phyloP scores from a whole-genome alignment of 2,797 vertebrate species.

The Malurus splendens region DNA sequence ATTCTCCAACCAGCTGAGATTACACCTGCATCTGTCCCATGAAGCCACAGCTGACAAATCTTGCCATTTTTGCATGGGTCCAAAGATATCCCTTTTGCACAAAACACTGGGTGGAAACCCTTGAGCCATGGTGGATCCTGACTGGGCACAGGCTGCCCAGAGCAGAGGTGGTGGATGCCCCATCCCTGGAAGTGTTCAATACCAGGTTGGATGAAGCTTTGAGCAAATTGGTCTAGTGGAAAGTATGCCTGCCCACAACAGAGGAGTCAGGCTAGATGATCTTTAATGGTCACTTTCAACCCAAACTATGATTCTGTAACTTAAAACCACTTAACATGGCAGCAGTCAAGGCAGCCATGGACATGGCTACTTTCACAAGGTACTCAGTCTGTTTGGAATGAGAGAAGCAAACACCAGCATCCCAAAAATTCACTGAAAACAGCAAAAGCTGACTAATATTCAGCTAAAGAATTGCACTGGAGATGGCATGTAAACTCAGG shows the following conservation, averaged over 20 bases:
- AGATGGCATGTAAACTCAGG: background rate
- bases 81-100: background rate
- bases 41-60: background rate
- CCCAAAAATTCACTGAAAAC: background rate
- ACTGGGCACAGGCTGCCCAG: background rate
- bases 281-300: background rate
- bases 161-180: background rate
- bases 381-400: background rate
- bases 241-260: rapidly evolving
- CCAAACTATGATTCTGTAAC: background rate
- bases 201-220: background rate
- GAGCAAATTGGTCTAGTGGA: background rate
- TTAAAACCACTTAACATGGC: background rate
- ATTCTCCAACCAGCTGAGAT: background rate
- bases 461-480: background rate
- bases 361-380: background rate
- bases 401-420: background rate
- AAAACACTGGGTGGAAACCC: background rate
- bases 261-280: too few species aligned
- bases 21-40: too few species aligned
- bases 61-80: background rate
- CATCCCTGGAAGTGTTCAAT: background rate
- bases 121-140: background rate
- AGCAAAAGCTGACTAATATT: background rate
- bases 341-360: background rate